Evolutionary conservation across 2,888 invertebrate species (phyloP), one percentile per base, ranked within the genome.

Genomic region (Sipha maydis): DNA sequence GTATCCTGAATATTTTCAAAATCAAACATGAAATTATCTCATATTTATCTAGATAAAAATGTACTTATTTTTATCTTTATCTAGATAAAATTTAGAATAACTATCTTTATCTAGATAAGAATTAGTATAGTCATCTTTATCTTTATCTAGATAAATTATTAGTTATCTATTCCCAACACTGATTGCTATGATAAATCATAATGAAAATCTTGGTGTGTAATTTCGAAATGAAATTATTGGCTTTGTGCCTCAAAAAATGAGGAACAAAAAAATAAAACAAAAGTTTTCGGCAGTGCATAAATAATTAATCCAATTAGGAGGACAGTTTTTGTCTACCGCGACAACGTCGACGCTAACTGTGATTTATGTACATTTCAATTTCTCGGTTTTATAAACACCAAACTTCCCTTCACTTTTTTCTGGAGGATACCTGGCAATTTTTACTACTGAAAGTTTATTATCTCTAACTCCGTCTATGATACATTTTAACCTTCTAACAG

Each of bases 281-380:
- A 85, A n/a, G 14, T 85, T 85, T 77, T 77, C 77, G 54, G 25
- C 31, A 67, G 19, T 1, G 54, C 77, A 34, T 85, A 85, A 85
- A 85, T 77, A 85, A 77, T 85, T 77, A 85, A 77, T 77, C 77
- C 77, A 85, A 78, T 85, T 85, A 85, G 48, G 25, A 31, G 19
- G 21, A 34, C 67, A n/a, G 69, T 48, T 77, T 67, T 69, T 56
- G 71, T 84, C 34, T 77, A 41, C 77, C 8, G 34, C 4, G 21
- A 8, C 75, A 17, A 21, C 21, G 25, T 61, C 75, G 67, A 77
- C 85, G 48, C 48, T 77, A 77, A 85, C 77, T 25, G 48, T 69
- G 85, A 85, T 78, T 85, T 78, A 84, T 76, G 61, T 61, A 19
- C 67, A 25, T 77, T 85, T 85, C 77, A 31, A 77, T 85, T 77